Evolutionary conservation across 30 jellyfish, hydroid and myxozoan species (phyloP).

Genomic region (Pelagia noctiluca): DNA sequence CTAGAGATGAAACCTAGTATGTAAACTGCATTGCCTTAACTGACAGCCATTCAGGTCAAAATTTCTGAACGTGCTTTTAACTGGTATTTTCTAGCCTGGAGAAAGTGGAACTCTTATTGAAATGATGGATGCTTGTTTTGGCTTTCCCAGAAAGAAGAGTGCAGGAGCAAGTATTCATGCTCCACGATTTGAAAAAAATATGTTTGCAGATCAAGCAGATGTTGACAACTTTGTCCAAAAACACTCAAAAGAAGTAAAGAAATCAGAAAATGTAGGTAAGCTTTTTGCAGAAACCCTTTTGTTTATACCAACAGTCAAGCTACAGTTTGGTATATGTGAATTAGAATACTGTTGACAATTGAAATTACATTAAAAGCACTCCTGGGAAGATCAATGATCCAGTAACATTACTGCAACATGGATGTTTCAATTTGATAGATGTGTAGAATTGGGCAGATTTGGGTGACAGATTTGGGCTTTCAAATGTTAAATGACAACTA

Average conservation of each 20-base stretch:
- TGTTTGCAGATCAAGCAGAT: constrained; percentile 45
- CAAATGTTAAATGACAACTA: too few species aligned
- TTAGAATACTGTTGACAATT: not conserved
- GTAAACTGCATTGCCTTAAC: too few species aligned
- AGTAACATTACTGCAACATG: too few species aligned
- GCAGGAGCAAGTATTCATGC: constrained; percentile 26
- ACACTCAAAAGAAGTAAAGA: constrained; percentile 30
- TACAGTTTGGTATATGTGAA: constrained; percentile 19
- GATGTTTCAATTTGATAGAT: too few species aligned
- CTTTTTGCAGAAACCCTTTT: constrained; percentile 36
- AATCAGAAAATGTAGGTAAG: constrained; percentile 38
- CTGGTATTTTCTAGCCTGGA: constrained; percentile 25
- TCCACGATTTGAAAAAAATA: constrained; percentile 16
- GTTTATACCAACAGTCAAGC: not conserved
- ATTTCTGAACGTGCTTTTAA: too few species aligned
- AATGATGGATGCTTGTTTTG: constrained; percentile 50
- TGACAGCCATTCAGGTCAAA: too few species aligned
- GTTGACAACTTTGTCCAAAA: constrained; percentile 38
- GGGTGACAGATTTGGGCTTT: too few species aligned
- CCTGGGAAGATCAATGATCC: too few species aligned
- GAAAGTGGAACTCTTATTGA: constrained; percentile 33
- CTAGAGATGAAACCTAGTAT: too few species aligned
- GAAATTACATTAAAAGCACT: too few species aligned
- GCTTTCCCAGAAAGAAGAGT: constrained; percentile 45
- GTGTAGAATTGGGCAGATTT: too few species aligned